Base-by-base conservation (phyloP, 92 coral and sea anemone species). In the Epizoanthus stellaris region DNA sequence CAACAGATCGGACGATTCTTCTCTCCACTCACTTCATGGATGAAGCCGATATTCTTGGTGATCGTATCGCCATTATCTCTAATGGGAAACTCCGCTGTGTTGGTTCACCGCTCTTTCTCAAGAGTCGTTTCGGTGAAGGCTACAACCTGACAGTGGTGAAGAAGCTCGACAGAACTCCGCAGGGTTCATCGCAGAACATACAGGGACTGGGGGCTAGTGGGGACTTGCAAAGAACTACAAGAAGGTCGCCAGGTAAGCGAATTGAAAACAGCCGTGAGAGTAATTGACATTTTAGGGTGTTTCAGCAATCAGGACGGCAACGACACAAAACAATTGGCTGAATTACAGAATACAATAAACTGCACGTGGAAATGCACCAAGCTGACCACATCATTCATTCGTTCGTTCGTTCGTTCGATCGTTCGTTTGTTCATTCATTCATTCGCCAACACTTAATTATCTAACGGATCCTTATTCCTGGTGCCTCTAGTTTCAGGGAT, bases 21-120 rank as follows among this genome's bases (percentile, higher is more conserved):
- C 93, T 96, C 6, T 96, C 99, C 13, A 96, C 99, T 12, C 99
- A 96, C 76, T 96, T 92, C 90, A 96, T 96, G 99, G 99, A 96
- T 85, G 99, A 96, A 73, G 99, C 99, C 16, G 99, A 96, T 77
- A 88, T 96, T n/a, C 91, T 96, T 16, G 99, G 99, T 56, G 99
- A 96, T 73, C 90, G 99, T 4, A 96, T 96, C 38, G 99, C 99
- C 39, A 96, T 96, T 4, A 90, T 96, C 47, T 96, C 99, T 23
- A 95, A 88, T 66, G 99, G 99, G 13, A 94, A 93, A 80, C 99
- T 96, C 49, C 99, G 95, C 13, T 96, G 99, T 73, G 93, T 96
- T 25, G 99, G 99, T 4, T 96, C 99, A 20, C 91, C 99, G n/a
- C 87, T 96, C 47, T 96, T 94, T 85, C 85, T 96, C 62, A 96